Percentiles rank a stretch among this genome's conserved stretches.
Evolutionary conservation across 2,888 invertebrate species (phyloP).

Genomic region (Lepidochrysops patricia): DNA sequence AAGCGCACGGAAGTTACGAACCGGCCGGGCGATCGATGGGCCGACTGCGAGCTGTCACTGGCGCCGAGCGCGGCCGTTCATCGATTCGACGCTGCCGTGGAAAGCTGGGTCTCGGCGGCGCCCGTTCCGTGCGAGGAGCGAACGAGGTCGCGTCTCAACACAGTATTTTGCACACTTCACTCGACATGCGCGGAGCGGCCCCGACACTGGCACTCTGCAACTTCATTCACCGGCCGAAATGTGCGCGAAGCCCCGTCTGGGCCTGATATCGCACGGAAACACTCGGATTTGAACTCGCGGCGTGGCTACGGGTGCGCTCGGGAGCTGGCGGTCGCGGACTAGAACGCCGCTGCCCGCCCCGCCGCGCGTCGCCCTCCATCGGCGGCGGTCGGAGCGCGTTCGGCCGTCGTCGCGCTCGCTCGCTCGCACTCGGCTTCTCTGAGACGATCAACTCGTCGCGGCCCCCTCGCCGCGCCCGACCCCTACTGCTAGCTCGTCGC

Average conservation of each 20-base stretch:
- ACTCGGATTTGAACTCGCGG: conserved; percentile 27
- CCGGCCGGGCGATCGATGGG: conserved; percentile 62
- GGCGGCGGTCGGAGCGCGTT: conserved; percentile 50
- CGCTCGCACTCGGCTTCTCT: conserved; percentile 53
- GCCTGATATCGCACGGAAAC: conserved; percentile 16
- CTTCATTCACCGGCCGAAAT: conserved; percentile 25
- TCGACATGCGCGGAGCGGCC: conserved; percentile 22
- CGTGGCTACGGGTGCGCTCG: conserved; percentile 41
- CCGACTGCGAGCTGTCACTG: conserved; percentile 52
- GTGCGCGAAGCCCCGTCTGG: conserved; percentile 24
- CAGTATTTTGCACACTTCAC: conserved; percentile 30
- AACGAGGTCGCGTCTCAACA: conserved; percentile 59
- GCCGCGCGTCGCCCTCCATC: conserved; percentile 60
- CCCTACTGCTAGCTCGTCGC: conserved; percentile 16
- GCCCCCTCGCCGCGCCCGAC: conserved; percentile 31
- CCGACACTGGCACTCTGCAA: conserved; percentile 17
- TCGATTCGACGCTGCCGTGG: conserved; percentile 49
- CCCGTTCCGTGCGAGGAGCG: conserved; percentile 34
- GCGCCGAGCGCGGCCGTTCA: conserved; percentile 45
- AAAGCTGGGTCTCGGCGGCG: conserved; percentile 40
- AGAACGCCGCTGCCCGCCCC: conserved; percentile 51
- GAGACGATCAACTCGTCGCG: conserved; percentile 44
- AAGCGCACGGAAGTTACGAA: conserved; percentile 25
- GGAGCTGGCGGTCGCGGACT: conserved; percentile 58
- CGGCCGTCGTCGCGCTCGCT: conserved; percentile 43